These are phyloP conservation scores for Pachyramphus minor DNA, from an alignment of 2,113 vertebrate species.

Conservation along the genomic window DNA sequence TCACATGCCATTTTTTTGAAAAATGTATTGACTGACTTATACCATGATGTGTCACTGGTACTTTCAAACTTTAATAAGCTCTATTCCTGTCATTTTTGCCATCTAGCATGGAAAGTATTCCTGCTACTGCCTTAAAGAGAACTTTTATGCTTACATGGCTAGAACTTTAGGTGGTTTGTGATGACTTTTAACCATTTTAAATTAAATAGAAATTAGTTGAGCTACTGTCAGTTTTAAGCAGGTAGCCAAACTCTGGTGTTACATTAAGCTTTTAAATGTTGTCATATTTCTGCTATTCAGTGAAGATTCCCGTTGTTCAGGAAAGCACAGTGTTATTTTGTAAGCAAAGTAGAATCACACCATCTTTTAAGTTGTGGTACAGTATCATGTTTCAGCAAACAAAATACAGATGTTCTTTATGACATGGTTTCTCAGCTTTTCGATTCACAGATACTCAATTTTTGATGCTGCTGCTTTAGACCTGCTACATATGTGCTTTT, in stretches of 20 bases:
- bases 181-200: neutral
- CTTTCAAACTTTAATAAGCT: neutral
- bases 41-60: neutral
- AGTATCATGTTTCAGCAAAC: neutral
- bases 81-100: neutral
- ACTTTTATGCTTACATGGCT: neutral
- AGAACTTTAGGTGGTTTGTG: neutral
- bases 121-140: neutral
- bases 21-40: accelerated
- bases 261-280: neutral
- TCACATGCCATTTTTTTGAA: neutral
- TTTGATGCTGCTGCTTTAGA: neutral
- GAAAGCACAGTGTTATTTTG: neutral
- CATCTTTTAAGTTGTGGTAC: neutral
- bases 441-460: neutral
- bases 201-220: neutral
- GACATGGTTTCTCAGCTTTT: accelerated
- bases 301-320: neutral
- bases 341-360: neutral
- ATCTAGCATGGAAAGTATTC: neutral
- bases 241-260: neutral
- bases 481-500: neutral
- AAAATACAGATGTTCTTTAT: neutral
- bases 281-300: neutral
- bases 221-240: neutral